Percentiles rank a stretch among this genome's conserved stretches.
Conservation (phyloP, 2,797 vertebrate species). For the Adelosebastes latens region DNA sequence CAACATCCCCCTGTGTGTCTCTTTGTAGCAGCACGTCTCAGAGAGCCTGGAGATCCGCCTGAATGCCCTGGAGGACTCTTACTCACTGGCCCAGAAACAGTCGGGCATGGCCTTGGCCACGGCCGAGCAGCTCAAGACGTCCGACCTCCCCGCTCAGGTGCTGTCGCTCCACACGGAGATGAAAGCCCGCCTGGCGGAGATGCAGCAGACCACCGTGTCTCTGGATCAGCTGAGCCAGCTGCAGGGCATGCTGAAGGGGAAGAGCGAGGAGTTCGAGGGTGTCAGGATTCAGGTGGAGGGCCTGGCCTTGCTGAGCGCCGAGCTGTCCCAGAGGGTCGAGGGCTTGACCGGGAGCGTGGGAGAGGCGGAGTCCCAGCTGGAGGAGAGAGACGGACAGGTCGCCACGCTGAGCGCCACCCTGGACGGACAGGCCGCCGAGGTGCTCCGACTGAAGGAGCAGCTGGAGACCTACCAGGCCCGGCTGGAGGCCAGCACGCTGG, state of each 20-base stretch:
- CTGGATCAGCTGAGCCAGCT: constrained; percentile 69
- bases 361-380: constrained; percentile 48
- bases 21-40: constrained; percentile 53
- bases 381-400: constrained; percentile 31
- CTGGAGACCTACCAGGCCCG: constrained; percentile 52
- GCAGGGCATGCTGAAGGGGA: constrained; percentile 46
- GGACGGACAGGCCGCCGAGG: constrained; percentile 52
- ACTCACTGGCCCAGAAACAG: constrained; percentile 68
- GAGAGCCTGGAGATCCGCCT: constrained; percentile 68
- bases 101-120: constrained; percentile 69
- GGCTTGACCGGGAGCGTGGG: constrained; percentile 40
- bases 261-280: constrained; percentile 61
- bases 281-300: constrained; percentile 61
- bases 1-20: constrained; percentile 5
- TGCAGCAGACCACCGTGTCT: constrained; percentile 73
- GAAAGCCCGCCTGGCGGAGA: constrained; percentile 70
- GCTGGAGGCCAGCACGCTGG: constrained; percentile 54
- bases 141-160: constrained; percentile 73
- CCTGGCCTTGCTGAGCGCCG: constrained; percentile 34
- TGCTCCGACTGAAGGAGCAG: constrained; percentile 58
- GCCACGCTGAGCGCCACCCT: constrained; percentile 38
- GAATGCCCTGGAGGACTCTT: constrained; percentile 67
- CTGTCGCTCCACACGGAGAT: constrained; percentile 72
- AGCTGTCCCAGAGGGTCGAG: constrained; percentile 60
- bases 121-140: constrained; percentile 70